phyloP scores from a whole-genome alignment of 2,888 invertebrate species.

The Heterodera filipjevi region DNA sequence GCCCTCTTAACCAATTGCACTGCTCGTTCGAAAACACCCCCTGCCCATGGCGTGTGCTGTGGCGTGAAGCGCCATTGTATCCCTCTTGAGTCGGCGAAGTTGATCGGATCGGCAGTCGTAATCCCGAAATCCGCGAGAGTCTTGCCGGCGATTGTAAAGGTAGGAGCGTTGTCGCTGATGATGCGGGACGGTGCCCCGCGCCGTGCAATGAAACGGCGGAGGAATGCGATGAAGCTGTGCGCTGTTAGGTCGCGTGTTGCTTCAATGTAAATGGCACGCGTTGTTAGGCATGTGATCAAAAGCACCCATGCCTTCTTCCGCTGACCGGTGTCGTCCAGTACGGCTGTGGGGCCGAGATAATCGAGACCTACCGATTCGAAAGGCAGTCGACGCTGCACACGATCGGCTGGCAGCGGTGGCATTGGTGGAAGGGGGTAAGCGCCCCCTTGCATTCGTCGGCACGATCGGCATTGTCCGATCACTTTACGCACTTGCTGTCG shows the following conservation, averaged over 20 bases:
- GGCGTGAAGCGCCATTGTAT: slow-evolving; percentile 24
- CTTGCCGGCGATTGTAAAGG: neutral
- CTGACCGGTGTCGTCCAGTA: slow-evolving; percentile 16
- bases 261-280: slow-evolving; percentile 21
- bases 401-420: slow-evolving; percentile 29
- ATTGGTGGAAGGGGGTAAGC: slow-evolving; percentile 33
- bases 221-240: neutral
- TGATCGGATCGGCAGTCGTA: neutral
- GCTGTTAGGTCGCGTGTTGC: slow-evolving; percentile 3
- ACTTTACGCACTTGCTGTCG: neutral
- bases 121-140: neutral
- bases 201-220: slow-evolving; percentile 45
- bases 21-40: slow-evolving; percentile 21
- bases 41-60: slow-evolving; percentile 21
- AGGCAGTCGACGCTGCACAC: slow-evolving; percentile 33
- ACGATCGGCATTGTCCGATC: slow-evolving; percentile 13
- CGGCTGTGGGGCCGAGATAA: slow-evolving; percentile 27
- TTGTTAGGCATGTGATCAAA: slow-evolving; percentile 19
- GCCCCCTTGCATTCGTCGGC: neutral
- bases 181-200: slow-evolving; percentile 58
- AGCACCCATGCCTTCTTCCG: slow-evolving; percentile 13
- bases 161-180: slow-evolving; percentile 43
- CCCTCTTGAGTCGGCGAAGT: neutral
- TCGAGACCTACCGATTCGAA: slow-evolving; percentile 46
- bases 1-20: slow-evolving; percentile 16